Evolutionary conservation across 1,140 invertebrate genomes (phyloP), one percentile per base, ranked within the genome.

Genomic region (Meloidogyne exigua): DNA sequence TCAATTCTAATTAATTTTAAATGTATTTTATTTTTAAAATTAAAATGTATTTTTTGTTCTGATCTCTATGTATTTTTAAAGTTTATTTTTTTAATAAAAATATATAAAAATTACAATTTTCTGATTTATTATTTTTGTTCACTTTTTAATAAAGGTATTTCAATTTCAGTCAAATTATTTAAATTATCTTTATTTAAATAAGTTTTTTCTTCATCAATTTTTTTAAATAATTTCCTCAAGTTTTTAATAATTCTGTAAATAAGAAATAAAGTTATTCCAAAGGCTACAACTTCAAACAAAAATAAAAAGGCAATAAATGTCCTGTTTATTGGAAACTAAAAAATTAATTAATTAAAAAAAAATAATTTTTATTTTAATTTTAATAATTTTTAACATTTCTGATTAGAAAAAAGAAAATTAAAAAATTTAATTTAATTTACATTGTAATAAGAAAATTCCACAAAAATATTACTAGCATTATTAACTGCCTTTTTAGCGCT

Each of bases 261-360:
- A 68, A 68, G 28, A 18, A 68, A 39, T 68, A 25, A 28, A 74
- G 25, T 74, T 25, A 32, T 74, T 74, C 32, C 28, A n/a, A 49
- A 72, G 5, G 42, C 23, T 36, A 21, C 10, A 39, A 62, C n/a
- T 49, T 57, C 49, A 57, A 57, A n/a, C 10, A 57, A 57, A n/a
- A 57, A 57, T 57, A 57, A 7, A 9, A 57, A 57, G 0, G 18
- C 9, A 57, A 57, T 10, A 12, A n/a, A 57, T 57, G 49, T 57
- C 21, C 18, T 18, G 10, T 57, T 18, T n/a, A n/a, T 57, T n/a
- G 49, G 49, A 9, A 57, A 57, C 49, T 57, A 12, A 57, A 57
- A 57, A 7, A 15, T 57, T 32, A 32, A 32, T 32, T 32, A 32
- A 32, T 57, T 57, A n/a, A n/a, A n/a, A n/a, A n/a, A n/a, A n/a